These are phyloP conservation scores for Metacarcinus magister DNA, from an alignment of 2,888 invertebrate genomes.

Conservation along the genomic window DNA sequence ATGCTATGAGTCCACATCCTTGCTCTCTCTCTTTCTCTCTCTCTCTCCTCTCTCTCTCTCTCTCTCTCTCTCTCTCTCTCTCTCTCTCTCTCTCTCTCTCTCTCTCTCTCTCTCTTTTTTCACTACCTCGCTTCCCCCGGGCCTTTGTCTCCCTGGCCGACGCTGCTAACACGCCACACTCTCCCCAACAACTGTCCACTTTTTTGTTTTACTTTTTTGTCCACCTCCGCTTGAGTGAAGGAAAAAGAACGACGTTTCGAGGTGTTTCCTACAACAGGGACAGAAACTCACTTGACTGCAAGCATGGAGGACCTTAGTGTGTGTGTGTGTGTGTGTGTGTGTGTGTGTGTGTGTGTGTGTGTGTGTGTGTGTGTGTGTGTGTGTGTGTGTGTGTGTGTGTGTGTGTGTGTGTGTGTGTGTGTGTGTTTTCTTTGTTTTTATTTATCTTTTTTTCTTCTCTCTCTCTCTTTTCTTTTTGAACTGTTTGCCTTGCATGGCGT, in stretches of 20 bases:
- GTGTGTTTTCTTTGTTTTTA: background rate
- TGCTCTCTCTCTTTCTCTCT: background rate
- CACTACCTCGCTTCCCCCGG: background rate
- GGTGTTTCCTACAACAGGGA: background rate
- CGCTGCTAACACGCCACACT: conserved; percentile 1
- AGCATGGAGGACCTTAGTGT: background rate
- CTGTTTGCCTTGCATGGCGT: conserved; percentile 19
- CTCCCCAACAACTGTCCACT: conserved; percentile 11
- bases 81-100: conserved; percentile 2
- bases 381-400: no score
- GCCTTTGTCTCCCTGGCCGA: background rate
- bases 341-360: background rate
- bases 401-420: background rate
- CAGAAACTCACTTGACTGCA: conserved; percentile 1
- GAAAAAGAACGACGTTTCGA: conserved; percentile 8
- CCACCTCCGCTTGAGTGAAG: conserved; percentile 1
- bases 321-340: background rate
- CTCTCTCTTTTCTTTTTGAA: background rate
- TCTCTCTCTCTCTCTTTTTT: background rate
- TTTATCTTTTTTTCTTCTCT: background rate
- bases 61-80: background rate
- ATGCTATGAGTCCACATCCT: no score
- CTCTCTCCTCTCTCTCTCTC: background rate
- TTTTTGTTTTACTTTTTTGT: background rate
- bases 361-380: background rate